Evolutionary conservation across 2,888 invertebrate genomes (phyloP), one percentile per base, ranked within the genome.

Genomic region (Melieria picta): DNA sequence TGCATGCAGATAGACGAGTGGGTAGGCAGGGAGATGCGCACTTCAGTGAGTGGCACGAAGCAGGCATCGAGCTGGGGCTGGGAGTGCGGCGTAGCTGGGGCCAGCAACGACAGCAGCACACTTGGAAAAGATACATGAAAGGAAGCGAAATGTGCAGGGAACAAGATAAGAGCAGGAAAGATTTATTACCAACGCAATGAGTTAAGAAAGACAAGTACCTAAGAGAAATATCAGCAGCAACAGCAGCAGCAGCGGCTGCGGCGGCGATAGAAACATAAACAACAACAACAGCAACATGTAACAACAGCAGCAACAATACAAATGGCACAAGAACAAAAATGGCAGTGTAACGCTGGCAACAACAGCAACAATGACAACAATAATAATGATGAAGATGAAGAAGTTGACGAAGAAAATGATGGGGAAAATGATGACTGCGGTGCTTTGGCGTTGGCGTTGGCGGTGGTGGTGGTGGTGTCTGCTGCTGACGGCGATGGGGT

Each of bases 171-270:
- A 76, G 71, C 79, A 79, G 73, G 73, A 74, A 83, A 84, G 84
- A 84, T 84, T 84, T 84, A 84, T 84, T 82, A 77, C 85, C 80
- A 78, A 81, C 80, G 81, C 85, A 85, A 83, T 83, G 84, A 84
- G 83, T 82, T 84, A 84, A 84, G 83, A 82, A 84, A 82, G 84
- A 83, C 83, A 82, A 84, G 83, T 82, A 82, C 80, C 77, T 79
- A 78, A 79, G 77, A 79, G 74, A 78, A 76, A 77, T 73, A 75
- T 77, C 65, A 75, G 70, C 69, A 74, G 65, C 57, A 72, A 61
- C 50, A 56, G 58, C 68, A 66, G 11, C 64, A 65, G 52, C 65
- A 61, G 58, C 50, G 48, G 48, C 50, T 61, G 77, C 71, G 77
- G 77, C 74, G 77, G 70, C 75, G 75, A 75, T 67, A 72, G 58